Percentiles rank a stretch among this genome's conserved stretches.
Evolutionary conservation across 2,113 vertebrate species (phyloP).

Genomic region (Brachirus orientalis): DNA sequence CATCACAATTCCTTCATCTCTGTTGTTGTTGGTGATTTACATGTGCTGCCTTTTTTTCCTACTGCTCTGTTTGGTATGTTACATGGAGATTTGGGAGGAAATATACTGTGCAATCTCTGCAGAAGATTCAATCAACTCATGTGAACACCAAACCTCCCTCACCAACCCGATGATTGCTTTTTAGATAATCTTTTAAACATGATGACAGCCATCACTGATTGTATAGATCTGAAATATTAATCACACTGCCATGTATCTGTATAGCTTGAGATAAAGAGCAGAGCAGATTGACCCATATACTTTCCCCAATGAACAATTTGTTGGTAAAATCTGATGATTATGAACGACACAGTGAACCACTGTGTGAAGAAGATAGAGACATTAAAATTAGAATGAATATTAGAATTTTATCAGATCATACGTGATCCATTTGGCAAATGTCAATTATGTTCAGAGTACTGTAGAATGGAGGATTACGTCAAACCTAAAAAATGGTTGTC

Average conservation of each 20-base stretch:
- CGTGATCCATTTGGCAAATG: slow-evolving; percentile 36
- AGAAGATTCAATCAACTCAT: too few species aligned
- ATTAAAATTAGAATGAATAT: slow-evolving; percentile 53
- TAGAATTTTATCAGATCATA: slow-evolving; percentile 56
- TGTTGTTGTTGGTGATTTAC: slow-evolving; percentile 6
- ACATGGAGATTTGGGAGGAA: too few species aligned
- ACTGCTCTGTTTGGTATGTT: slow-evolving; percentile 1
- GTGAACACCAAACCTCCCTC: background rate
- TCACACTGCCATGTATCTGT: slow-evolving; percentile 63
- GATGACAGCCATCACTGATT: slow-evolving; percentile 54
- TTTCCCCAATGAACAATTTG: slow-evolving; percentile 43
- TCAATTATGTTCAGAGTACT: too few species aligned
- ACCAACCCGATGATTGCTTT: slow-evolving; percentile 19
- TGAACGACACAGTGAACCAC: slow-evolving; percentile 38
- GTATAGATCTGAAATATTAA: slow-evolving; percentile 64
- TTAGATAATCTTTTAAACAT: slow-evolving; percentile 53
- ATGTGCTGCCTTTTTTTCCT: background rate
- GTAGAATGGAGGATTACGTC: slow-evolving; percentile 50
- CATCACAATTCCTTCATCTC: background rate
- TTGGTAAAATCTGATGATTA: slow-evolving; percentile 52
- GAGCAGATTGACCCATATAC: slow-evolving; percentile 79
- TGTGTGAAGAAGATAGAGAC: slow-evolving; percentile 38
- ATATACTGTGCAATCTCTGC: background rate
- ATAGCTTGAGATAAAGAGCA: slow-evolving; percentile 60
- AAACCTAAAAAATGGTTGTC: slow-evolving; percentile 42